Percentiles rank a stretch among this genome's conserved stretches.
These are phyloP conservation scores for Hirundichthys speculiger DNA, from an alignment of 2,113 vertebrate genomes.

Conservation along the genomic window DNA sequence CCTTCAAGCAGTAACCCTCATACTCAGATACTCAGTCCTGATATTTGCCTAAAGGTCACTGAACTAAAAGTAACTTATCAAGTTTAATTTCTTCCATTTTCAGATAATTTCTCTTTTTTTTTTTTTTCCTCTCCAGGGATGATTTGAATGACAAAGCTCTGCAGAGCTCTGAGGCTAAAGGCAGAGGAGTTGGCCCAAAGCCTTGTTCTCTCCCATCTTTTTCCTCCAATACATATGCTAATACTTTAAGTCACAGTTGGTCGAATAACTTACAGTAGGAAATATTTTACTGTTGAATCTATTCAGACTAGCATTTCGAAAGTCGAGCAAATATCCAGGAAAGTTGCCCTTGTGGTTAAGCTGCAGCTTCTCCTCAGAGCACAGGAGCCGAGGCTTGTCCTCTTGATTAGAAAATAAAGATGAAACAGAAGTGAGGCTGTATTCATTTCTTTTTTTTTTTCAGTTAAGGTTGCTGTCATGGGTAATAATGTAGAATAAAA, in stretches of 20 bases:
- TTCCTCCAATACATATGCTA: slow-evolving; percentile 65
- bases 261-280: slow-evolving; percentile 40
- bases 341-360: slow-evolving; percentile 6
- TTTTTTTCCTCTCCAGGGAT: slow-evolving; percentile 12
- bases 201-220: slow-evolving; percentile 20
- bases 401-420: too few relatives aligned
- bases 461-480: too few relatives aligned
- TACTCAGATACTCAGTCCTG: not conserved
- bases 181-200: slow-evolving; percentile 44
- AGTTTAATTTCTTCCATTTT: slow-evolving; percentile 26
- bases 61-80: slow-evolving; percentile 42
- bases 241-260: slow-evolving; percentile 45
- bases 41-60: slow-evolving; percentile 36
- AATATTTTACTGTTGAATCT: slow-evolving; percentile 46
- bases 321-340: slow-evolving; percentile 17
- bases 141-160: slow-evolving; percentile 64
- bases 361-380: not conserved
- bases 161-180: slow-evolving; percentile 48
- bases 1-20: slow-evolving; percentile 1
- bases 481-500: too few relatives aligned
- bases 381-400: too few relatives aligned
- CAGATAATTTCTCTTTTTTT: slow-evolving; percentile 42
- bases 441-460: too few relatives aligned
- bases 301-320: slow-evolving; percentile 37
- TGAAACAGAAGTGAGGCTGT: too few relatives aligned